Evolutionary conservation across 2,888 invertebrate species (phyloP).

Genomic region (Nudaria mundana): DNA sequence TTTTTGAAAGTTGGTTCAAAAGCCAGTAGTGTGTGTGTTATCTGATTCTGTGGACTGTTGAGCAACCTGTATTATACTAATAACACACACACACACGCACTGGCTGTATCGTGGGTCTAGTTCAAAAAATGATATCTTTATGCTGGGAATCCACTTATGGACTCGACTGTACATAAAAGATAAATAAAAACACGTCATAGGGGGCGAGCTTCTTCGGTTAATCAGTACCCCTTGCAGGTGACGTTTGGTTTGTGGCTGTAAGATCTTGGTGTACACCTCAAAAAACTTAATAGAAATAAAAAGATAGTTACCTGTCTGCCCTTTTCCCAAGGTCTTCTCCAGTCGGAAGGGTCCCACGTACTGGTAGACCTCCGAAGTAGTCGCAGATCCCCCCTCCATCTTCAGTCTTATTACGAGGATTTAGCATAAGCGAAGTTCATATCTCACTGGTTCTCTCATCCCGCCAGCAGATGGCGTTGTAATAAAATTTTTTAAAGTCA

Average conservation of each 20-base stretch:
- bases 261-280: no score
- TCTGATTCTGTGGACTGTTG: no score
- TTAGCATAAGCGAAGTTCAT: slow-evolving; percentile 39
- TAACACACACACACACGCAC: no score
- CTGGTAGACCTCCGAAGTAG: slow-evolving; percentile 85
- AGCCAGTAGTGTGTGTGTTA: no score
- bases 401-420: slow-evolving; percentile 40
- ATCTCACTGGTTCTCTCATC: slow-evolving; percentile 31
- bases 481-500: slow-evolving; percentile 23
- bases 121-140: background rate
- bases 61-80: no score
- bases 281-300: background rate
- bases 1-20: no score
- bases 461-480: slow-evolving; percentile 27
- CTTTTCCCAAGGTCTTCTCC: slow-evolving; percentile 99
- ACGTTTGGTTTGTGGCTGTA: no score
- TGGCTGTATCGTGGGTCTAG: no score
- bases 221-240: no score
- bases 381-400: slow-evolving; percentile 62
- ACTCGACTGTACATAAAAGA: no score
- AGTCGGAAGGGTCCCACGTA: slow-evolving; percentile 99
- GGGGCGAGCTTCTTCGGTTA: no score
- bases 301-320: slow-evolving; percentile 94
- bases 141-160: background rate
- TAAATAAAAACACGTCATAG: no score